Evolutionary conservation across 2,797 vertebrate species (phyloP).

Genomic region (Trachops cirrhosus): DNA sequence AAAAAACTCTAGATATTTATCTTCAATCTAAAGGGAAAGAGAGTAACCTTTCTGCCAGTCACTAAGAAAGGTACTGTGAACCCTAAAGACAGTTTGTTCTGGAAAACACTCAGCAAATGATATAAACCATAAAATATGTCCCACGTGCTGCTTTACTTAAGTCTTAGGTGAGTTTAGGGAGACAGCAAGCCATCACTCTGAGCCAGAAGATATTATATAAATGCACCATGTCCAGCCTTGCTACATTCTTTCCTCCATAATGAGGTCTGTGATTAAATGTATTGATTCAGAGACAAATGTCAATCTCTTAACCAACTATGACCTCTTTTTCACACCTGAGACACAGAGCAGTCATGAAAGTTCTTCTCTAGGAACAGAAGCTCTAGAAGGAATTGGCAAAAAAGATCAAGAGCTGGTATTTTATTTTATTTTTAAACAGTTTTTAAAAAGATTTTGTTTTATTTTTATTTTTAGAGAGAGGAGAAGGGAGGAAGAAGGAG

Average conservation of each 20-base stretch:
- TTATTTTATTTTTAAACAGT: neutral
- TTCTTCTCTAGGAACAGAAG: neutral
- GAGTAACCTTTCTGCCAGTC: neutral
- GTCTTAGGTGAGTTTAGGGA: neutral
- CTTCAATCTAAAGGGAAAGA: neutral
- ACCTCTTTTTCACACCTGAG: constrained; percentile 40
- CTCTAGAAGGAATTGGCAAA: neutral
- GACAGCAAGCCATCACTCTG: neutral
- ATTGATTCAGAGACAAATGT: neutral
- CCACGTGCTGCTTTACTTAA: neutral
- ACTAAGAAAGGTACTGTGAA: neutral
- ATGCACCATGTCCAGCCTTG: neutral
- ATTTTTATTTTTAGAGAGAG: neutral
- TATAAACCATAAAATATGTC: neutral
- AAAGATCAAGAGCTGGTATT: constrained; percentile 4
- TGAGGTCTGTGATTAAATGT: neutral
- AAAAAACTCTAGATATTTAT: neutral
- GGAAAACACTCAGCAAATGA: constrained; percentile 25
- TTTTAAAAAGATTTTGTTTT: neutral
- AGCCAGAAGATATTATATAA: neutral
- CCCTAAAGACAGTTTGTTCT: neutral
- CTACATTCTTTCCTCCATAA: neutral
- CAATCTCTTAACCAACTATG: neutral
- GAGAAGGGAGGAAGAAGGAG: neutral
- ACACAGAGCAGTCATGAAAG: neutral